A percentile compares a stretch with the other conserved stretches of the same genome.
phyloP scores from a whole-genome alignment of 2,797 vertebrate genomes.

The Pseudochromis fuscus region DNA sequence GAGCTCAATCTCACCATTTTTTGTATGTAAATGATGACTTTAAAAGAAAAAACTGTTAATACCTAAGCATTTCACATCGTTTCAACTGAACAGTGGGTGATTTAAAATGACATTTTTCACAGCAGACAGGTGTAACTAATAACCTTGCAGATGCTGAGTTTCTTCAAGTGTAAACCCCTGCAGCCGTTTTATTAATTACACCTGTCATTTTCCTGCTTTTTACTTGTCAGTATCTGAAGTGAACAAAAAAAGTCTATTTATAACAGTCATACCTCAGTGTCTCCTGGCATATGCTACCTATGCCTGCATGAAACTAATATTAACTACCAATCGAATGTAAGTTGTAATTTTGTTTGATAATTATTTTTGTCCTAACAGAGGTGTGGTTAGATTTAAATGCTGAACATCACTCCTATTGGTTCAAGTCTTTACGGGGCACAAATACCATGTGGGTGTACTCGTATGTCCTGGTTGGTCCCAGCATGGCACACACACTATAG shows the following conservation, averaged over 20 bases:
- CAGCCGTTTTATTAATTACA: no score
- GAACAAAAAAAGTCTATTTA: neutral
- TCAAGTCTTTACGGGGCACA: constrained; percentile 2
- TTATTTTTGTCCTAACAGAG: neutral
- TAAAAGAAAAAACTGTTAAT: no score
- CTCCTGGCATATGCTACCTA: neutral
- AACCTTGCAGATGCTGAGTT: neutral
- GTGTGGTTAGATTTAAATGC: constrained; percentile 2
- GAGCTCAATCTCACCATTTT: no score
- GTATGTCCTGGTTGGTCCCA: neutral
- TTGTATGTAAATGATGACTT: no score
- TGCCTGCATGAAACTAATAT: neutral
- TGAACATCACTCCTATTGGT: constrained; percentile 14
- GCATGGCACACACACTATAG: neutral
- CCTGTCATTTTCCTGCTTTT: neutral
- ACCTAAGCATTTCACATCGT: no score
- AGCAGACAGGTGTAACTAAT: neutral
- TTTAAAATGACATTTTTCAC: neutral
- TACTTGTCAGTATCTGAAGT: neutral
- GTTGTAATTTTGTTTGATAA: neutral
- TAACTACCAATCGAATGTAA: neutral
- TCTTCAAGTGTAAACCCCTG: no score
- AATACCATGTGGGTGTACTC: neutral
- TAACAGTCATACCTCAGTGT: neutral
- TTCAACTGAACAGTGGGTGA: no score